Percentiles rank a stretch among this genome's conserved stretches.
phyloP scores from a whole-genome alignment of 1,140 invertebrate species.

The Caenorhabditis remanei region DNA sequence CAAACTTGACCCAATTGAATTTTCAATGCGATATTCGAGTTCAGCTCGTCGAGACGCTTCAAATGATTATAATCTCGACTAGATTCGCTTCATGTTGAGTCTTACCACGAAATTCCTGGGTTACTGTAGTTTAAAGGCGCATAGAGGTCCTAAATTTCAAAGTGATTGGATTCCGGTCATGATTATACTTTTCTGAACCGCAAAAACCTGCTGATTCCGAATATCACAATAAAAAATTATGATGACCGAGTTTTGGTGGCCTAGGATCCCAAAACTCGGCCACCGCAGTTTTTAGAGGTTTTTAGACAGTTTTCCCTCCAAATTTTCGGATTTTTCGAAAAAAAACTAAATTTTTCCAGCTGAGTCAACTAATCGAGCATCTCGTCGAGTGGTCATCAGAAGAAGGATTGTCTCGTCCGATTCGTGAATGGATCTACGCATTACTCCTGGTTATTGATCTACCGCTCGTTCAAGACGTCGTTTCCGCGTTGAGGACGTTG shows the following conservation, averaged over 20 bases:
- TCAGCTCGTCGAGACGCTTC: not conserved
- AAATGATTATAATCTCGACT: too few relatives aligned
- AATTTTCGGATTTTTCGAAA: not conserved
- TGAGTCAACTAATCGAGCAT: slow-evolving; percentile 50
- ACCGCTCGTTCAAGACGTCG: slow-evolving; percentile 50
- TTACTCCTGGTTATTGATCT: slow-evolving; percentile 40
- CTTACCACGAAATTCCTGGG: not conserved
- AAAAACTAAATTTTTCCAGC: slow-evolving; percentile 25
- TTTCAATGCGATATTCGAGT: not conserved
- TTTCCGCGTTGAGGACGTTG: slow-evolving; percentile 23
- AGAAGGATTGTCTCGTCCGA: slow-evolving; percentile 32
- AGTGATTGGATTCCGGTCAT: too few relatives aligned
- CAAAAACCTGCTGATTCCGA: too few relatives aligned
- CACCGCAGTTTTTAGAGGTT: too few relatives aligned
- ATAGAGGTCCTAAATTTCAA: too few relatives aligned
- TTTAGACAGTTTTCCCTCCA: not conserved
- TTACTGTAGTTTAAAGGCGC: not conserved
- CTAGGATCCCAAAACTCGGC: too few relatives aligned
- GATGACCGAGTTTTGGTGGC: too few relatives aligned
- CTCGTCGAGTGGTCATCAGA: slow-evolving; percentile 38
- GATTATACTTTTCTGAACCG: too few relatives aligned
- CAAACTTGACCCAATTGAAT: too few relatives aligned
- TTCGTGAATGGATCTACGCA: slow-evolving; percentile 56
- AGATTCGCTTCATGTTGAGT: not conserved
- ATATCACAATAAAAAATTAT: too few relatives aligned